Conservation (phyloP, 2,113 vertebrate genomes). For the Sander vitreus region DNA sequence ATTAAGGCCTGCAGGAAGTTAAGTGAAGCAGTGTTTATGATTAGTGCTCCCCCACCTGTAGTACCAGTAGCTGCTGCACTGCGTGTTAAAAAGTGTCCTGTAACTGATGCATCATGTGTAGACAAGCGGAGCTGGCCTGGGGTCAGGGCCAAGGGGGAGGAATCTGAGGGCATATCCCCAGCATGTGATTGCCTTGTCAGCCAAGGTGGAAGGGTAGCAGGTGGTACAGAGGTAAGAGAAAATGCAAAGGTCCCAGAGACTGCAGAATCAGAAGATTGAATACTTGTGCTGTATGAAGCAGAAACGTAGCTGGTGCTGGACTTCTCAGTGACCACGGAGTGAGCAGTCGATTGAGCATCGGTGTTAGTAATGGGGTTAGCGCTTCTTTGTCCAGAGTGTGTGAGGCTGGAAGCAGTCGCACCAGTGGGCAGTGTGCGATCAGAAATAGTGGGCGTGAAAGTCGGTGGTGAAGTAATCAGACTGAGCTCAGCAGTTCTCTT, state of each 20-base stretch:
- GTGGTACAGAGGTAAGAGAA: constrained; percentile 64
- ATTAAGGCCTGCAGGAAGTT: background rate
- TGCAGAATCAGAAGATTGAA: constrained; percentile 11
- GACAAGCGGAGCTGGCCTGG: constrained; percentile 56
- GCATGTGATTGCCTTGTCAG: constrained; percentile 61
- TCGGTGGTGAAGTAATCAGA: constrained; percentile 77
- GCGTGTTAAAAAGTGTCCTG: constrained; percentile 61
- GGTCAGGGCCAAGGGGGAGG: constrained; percentile 52
- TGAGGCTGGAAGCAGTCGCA: constrained; percentile 30
- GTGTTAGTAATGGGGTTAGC: constrained; percentile 11
- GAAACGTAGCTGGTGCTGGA: constrained; percentile 17
- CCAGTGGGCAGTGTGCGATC: constrained; percentile 58
- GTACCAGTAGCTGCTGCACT: constrained; percentile 41
- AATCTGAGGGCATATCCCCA: constrained; percentile 43
- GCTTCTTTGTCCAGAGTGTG: constrained; percentile 9
- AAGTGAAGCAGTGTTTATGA: background rate
- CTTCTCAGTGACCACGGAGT: constrained; percentile 6
- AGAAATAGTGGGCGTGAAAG: constrained; percentile 80
- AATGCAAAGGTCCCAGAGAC: constrained; percentile 61
- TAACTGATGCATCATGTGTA: constrained; percentile 57
- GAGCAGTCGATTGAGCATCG: background rate
- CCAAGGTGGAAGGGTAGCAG: constrained; percentile 72
- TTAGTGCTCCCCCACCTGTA: constrained; percentile 60
- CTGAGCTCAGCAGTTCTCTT: constrained; percentile 87
- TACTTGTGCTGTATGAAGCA: constrained; percentile 19